Percentiles rank a stretch among this genome's conserved stretches.
Conservation (phyloP, 2,113 vertebrate species). For the Cebidichthys violaceus region DNA sequence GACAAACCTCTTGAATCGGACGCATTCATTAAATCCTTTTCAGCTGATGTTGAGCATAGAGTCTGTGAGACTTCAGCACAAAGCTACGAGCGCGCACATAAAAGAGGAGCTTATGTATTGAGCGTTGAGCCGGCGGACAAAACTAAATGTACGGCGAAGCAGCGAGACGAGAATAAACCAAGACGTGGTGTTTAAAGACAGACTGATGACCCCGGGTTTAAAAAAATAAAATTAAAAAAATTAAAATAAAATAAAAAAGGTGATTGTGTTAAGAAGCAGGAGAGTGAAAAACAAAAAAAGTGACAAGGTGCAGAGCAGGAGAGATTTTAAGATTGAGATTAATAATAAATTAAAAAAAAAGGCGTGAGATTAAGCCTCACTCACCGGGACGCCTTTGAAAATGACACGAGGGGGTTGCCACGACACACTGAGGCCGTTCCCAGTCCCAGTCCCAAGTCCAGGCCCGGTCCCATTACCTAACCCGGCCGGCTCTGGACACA, state of each 20-base stretch:
- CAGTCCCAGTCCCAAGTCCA: slow-evolving; percentile 67
- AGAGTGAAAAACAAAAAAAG: slow-evolving; percentile 10
- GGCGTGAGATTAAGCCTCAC: slow-evolving; percentile 74
- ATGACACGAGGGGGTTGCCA: slow-evolving; percentile 87
- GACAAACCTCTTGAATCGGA: no score
- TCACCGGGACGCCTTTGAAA: slow-evolving; percentile 86
- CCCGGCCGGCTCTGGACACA: slow-evolving; percentile 78
- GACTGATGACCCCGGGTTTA: not conserved
- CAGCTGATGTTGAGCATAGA: no score
- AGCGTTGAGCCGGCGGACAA: no score
- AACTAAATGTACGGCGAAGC: no score
- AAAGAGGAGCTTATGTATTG: no score
- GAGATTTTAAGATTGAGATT: slow-evolving; percentile 34
- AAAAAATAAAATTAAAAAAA: no score
- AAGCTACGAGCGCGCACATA: no score
- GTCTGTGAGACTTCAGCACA: no score
- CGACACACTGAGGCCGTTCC: slow-evolving; percentile 85
- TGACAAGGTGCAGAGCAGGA: no score
- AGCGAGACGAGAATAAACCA: no score
- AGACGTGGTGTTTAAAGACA: not conserved
- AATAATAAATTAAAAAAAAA: slow-evolving; percentile 54
- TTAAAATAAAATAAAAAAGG: no score
- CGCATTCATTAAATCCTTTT: no score
- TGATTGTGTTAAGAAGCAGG: not conserved
- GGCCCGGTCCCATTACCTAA: slow-evolving; percentile 76